Base-by-base conservation (phyloP, 2,797 vertebrate species). In the Sciurus carolinensis region DNA sequence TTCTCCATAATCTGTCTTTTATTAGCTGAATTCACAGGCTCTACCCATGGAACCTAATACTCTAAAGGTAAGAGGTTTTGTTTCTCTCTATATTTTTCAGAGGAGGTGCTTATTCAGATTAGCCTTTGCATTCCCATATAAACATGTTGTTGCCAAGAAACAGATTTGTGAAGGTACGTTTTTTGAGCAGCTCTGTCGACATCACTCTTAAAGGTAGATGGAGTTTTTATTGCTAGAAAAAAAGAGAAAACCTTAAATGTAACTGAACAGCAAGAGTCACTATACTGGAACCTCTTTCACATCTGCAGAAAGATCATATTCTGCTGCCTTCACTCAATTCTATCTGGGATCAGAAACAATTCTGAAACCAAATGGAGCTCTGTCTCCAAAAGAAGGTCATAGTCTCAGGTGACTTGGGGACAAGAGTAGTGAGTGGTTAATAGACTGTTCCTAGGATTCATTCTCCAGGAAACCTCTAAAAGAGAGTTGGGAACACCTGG, bases 141-240 rank as follows among this genome's bases (percentile, higher is more conserved):
- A 72, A 30, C 26, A 12, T n/a, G 64, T 72, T 42, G 39, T 14
- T 62, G 7, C 42, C 67, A 36, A 82, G 62, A 90, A 72, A 80
- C 47, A 22, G 33, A 18, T 96, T 87, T 90, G 44, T 77, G 30
- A 81, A 30, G 36, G 81, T 13, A 90, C n/a, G n/a, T 71, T 81
- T 83, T 93, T 66, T 77, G 5, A 72, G 33, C 57, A 81, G 42
- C 84, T 5, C 9, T 77, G 30, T 71, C 44, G 69, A 77, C 87
- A 24, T 42, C 66, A 83, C 26, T 30, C 62, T 92, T 94, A 87
- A 93, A 93, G 15, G 66, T 85, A 84, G 90, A 83, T 71, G 8
- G 59, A 84, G 33, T 42, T 59, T 87, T 92, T 73, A 24, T 66
- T 97, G 15, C 36, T 67, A 39, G 30, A 52, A 50, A 76, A 30